These are phyloP conservation scores for Danionella dracula DNA, from an alignment of 2,797 vertebrate genomes.

Conservation along the genomic window DNA sequence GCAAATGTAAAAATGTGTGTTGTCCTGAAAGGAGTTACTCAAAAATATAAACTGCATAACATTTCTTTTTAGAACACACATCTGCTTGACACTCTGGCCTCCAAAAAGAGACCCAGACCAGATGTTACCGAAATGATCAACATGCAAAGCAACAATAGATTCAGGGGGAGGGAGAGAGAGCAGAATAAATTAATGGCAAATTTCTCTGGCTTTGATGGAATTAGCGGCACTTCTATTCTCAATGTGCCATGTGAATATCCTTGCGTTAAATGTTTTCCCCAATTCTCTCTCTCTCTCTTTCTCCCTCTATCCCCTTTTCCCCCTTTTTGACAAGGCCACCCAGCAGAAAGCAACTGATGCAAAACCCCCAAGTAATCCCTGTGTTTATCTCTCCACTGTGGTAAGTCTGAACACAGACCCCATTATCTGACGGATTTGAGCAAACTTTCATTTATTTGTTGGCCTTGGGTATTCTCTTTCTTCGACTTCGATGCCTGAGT, in stretches of 20 bases:
- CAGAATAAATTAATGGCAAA: slow-evolving; percentile 97
- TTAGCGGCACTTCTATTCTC: slow-evolving; percentile 95
- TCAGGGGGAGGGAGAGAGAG: slow-evolving; percentile 45
- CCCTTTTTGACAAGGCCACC: slow-evolving; percentile 94
- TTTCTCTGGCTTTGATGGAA: slow-evolving; percentile 98
- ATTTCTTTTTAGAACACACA: no score
- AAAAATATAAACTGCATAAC: no score
- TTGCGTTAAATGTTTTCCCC: slow-evolving; percentile 80
- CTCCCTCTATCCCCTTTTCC: slow-evolving; percentile 27
- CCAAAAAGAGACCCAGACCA: slow-evolving; percentile 73
- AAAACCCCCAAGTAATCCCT: slow-evolving; percentile 94
- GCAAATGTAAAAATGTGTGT: no score
- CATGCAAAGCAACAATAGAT: slow-evolving; percentile 67
- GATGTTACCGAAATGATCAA: slow-evolving; percentile 90
- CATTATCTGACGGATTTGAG: slow-evolving; percentile 98
- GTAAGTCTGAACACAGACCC: slow-evolving; percentile 97
- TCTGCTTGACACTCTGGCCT: slow-evolving; percentile 63
- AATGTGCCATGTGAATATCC: slow-evolving; percentile 85
- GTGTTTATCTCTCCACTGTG: slow-evolving; percentile 87
- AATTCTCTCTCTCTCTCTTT: slow-evolving; percentile 42
- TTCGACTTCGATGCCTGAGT: slow-evolving; percentile 78
- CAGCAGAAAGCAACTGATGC: slow-evolving; percentile 99
- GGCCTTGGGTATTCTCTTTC: slow-evolving; percentile 75
- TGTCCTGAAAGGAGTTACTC: no score
- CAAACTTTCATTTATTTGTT: slow-evolving; percentile 97